phyloP scores from a whole-genome alignment of 2,113 vertebrate species.

The Sula dactylatra region DNA sequence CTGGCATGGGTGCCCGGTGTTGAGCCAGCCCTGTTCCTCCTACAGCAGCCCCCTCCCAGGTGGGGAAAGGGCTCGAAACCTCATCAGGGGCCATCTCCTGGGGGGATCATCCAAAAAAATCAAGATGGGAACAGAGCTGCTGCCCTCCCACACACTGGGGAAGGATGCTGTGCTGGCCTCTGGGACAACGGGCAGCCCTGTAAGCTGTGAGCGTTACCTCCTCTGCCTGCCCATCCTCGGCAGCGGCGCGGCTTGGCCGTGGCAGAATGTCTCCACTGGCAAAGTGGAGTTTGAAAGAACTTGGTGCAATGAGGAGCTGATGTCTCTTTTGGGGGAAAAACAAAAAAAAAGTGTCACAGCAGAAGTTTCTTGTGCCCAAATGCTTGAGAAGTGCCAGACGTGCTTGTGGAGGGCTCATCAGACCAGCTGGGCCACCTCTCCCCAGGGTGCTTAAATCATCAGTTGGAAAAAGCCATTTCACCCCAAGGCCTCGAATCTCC shows the following conservation, averaged over 20 bases:
- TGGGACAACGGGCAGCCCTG: accelerated
- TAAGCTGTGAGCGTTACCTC: neutral
- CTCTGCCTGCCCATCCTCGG: accelerated
- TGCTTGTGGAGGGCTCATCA: accelerated
- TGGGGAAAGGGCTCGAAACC: neutral
- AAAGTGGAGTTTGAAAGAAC: neutral
- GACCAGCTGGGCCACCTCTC: neutral
- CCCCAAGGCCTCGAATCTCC: neutral
- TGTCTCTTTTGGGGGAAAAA: neutral
- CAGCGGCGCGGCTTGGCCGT: accelerated
- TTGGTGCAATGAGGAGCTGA: neutral
- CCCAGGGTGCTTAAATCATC: neutral
- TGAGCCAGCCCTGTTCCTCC: neutral
- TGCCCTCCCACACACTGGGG: accelerated
- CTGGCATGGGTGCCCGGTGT: accelerated
- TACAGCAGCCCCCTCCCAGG: neutral
- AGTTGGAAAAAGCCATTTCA: neutral
- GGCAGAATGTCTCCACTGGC: neutral
- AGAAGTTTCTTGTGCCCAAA: neutral
- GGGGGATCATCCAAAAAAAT: neutral
- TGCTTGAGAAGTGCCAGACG: neutral
- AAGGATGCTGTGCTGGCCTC: neutral
- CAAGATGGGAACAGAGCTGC: neutral
- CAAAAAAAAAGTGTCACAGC: neutral
- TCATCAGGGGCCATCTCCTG: neutral